These are phyloP conservation scores for Gerris lacustris DNA, from an alignment of 2,888 invertebrate genomes.

Conservation along the genomic window DNA sequence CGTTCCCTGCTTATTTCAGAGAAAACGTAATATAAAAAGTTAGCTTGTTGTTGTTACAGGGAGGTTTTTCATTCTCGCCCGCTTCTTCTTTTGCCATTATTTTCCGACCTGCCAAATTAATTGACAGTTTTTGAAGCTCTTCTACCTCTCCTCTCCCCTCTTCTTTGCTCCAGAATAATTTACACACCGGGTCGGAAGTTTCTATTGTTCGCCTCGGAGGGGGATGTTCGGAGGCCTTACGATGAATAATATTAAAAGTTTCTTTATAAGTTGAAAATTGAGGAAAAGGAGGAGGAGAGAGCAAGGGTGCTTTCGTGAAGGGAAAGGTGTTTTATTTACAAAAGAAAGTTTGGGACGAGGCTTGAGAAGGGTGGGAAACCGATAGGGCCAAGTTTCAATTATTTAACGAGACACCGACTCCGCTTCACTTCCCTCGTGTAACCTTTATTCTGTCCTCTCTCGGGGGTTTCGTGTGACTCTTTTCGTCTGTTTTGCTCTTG, in stretches of 20 bases:
- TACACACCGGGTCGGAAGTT: not conserved
- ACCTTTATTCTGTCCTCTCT: too few species aligned
- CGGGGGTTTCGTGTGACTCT: too few species aligned
- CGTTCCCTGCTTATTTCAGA: too few species aligned
- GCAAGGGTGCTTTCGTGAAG: not conserved
- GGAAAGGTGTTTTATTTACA: conserved; percentile 1
- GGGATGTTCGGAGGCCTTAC: not conserved
- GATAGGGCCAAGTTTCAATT: not conserved
- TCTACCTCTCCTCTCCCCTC: not conserved
- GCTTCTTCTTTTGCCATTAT: not conserved
- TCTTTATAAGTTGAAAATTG: not conserved
- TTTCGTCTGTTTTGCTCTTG: too few species aligned
- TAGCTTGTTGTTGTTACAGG: too few species aligned
- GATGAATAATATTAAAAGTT: conserved; percentile 5
- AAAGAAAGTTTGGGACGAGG: not conserved
- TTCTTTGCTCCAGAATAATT: not conserved
- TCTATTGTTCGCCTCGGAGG: not conserved
- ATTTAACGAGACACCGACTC: not conserved
- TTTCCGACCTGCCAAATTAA: not conserved
- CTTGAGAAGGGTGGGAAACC: not conserved
- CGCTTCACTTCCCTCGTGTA: too few species aligned
- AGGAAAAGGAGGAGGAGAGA: not conserved
- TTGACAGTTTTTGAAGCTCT: not conserved
- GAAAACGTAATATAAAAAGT: too few species aligned
- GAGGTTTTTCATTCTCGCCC: not conserved